These are phyloP conservation scores for Nymphalis urticae DNA, from an alignment of 2,888 invertebrate genomes.

Conservation along the genomic window DNA sequence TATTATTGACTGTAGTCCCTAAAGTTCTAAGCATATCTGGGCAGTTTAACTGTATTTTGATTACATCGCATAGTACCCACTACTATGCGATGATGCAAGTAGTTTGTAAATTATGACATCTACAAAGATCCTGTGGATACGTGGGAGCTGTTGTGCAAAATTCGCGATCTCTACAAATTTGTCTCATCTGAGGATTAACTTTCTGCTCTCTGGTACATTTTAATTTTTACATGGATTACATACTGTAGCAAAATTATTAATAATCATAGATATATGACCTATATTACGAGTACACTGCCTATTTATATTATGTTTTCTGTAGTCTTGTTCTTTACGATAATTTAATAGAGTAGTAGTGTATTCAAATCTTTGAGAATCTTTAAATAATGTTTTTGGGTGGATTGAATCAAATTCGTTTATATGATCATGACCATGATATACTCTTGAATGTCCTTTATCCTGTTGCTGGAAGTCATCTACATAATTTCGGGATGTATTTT, in stretches of 20 bases:
- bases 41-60: slow-evolving; percentile 39
- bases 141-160: slow-evolving; percentile 24
- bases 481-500: slow-evolving; percentile 46
- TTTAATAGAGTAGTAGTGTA: slow-evolving; percentile 41
- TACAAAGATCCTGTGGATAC: slow-evolving; percentile 42
- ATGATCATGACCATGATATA: slow-evolving; percentile 55
- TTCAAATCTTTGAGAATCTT: slow-evolving; percentile 51
- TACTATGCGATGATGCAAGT: slow-evolving; percentile 42
- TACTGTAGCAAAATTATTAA: neutral
- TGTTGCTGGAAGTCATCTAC: slow-evolving; percentile 46
- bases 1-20: slow-evolving; percentile 37
- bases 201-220: slow-evolving; percentile 50
- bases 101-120: slow-evolving; percentile 47
- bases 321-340: slow-evolving; percentile 41
- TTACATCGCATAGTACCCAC: slow-evolving; percentile 37
- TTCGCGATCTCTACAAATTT: slow-evolving; percentile 32
- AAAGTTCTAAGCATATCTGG: slow-evolving; percentile 40
- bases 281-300: slow-evolving; percentile 54
- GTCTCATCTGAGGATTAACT: slow-evolving; percentile 36
- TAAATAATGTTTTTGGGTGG: slow-evolving; percentile 41
- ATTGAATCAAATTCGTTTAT: slow-evolving; percentile 40
- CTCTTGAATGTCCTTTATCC: slow-evolving; percentile 58
- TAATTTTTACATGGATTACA: slow-evolving; percentile 31
- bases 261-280: slow-evolving; percentile 6
- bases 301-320: slow-evolving; percentile 46